Base-by-base conservation (phyloP, 2,888 invertebrate genomes). In the Tolmerus cingulatus region DNA sequence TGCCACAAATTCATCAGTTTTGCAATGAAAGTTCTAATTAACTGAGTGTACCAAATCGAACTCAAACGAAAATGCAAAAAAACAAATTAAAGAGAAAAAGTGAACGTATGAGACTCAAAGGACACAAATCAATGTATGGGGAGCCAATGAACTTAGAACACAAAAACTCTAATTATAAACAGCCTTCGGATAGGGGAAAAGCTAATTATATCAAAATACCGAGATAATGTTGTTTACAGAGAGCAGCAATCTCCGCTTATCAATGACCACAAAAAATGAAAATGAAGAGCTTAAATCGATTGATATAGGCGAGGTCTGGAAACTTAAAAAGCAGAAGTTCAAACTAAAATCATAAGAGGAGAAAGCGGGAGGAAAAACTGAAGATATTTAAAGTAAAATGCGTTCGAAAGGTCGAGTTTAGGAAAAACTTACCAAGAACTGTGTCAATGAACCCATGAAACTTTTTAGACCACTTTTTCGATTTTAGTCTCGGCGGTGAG, bases 371-470 rank as follows among this genome's bases (percentile, higher is more conserved):
- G 74, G 74, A 1, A 74, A 74, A 74, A 19, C 12, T 34, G 37
- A 5, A 37, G 74, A 55, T 19, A 14, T 84, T 12, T 40, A 66
- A 77, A 77, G 19, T 34, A 34, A 7, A 34, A 74, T 7, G n/a
- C n/a, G 1, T 74, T 9, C 40, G 27, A 19, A 16, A 76, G 1
- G 8, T 37, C 12, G 0, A 19, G 8, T 19, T n/a, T 79, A 43
- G 27, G 19, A n/a, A 81, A 34, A 81, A 87, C 88, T 91, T 89
- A 93, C 93, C 93, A 91, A 99, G 94, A 91, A 99, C 98, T 90
- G 98, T 98, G 93, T 99, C 99, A 93, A 99, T 98, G 93, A 99
- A 99, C 92, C 97, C 95, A 92, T 99, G 98, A 93, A 99, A 99
- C 93, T 98, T 98, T 93, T 98, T 98, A 88, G 97, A 96, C 99